Evolutionary conservation across 2,888 invertebrate species (phyloP).

Genomic region (Eupithecia tripunctaria): DNA sequence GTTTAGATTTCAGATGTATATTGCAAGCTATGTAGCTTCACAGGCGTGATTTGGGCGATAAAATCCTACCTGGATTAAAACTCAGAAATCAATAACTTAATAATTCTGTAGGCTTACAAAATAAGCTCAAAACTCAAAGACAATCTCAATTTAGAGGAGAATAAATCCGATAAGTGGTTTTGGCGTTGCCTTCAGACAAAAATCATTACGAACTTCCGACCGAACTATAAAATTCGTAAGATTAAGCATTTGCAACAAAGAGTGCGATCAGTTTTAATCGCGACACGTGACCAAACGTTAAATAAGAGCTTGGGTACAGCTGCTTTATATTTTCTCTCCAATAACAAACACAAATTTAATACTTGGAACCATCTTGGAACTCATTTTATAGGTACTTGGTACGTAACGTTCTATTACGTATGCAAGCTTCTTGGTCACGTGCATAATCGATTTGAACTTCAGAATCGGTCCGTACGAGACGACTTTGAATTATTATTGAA

Average conservation of each 20-base stretch:
- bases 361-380: not conserved
- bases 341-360: not conserved
- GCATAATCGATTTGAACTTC: conserved; percentile 23
- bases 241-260: not conserved
- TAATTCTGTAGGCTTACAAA: too few species aligned
- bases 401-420: not conserved
- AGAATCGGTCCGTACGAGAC: conserved; percentile 7
- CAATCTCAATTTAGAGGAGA: too few species aligned
- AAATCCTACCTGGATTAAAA: too few species aligned
- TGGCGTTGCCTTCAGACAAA: too few species aligned
- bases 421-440: conserved; percentile 2
- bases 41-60: too few species aligned
- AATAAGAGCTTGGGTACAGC: not conserved
- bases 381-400: not conserved
- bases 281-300: not conserved
- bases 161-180: too few species aligned
- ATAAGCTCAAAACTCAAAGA: too few species aligned
- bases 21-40: too few species aligned
- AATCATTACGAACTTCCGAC: too few species aligned
- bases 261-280: not conserved
- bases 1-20: not conserved
- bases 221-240: not conserved
- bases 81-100: too few species aligned
- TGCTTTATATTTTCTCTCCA: not conserved
- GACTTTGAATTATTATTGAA: conserved; percentile 33